Conservation (phyloP, 2,888 invertebrate species). For the Agonopterix arenella region DNA sequence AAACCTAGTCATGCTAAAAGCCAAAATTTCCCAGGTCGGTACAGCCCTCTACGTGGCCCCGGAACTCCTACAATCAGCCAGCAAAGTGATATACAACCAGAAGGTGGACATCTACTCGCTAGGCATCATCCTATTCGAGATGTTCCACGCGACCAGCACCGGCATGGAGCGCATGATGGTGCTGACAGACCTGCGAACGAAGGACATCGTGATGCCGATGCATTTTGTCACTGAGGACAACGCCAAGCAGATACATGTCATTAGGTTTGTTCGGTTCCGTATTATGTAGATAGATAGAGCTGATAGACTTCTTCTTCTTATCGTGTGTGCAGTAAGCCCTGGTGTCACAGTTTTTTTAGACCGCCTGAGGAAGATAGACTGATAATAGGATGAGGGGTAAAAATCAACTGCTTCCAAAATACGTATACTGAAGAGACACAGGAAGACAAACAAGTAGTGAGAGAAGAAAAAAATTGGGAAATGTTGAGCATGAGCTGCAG, state of each 20-base stretch:
- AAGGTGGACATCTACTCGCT: constrained; percentile 92
- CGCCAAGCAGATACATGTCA: constrained; percentile 76
- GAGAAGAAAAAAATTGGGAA: too few species aligned
- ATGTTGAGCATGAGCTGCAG: too few species aligned
- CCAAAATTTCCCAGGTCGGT: constrained; percentile 80
- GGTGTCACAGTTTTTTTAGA: too few species aligned
- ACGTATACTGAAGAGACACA: too few species aligned
- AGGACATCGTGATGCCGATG: constrained; percentile 83
- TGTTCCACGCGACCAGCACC: constrained; percentile 91
- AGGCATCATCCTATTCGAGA: constrained; percentile 96
- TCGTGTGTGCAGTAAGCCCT: too few species aligned
- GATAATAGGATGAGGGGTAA: too few species aligned
- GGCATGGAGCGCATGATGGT: constrained; percentile 93
- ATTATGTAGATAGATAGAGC: too few species aligned
- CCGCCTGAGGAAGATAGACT: too few species aligned
- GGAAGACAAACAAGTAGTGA: too few species aligned
- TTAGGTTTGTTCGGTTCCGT: constrained; percentile 78
- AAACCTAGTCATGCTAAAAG: too few species aligned
- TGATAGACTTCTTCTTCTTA: too few species aligned
- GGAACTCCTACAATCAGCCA: constrained; percentile 84
- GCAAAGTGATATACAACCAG: constrained; percentile 89
- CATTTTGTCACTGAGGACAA: constrained; percentile 78
- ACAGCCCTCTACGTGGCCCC: constrained; percentile 97
- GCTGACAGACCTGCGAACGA: constrained; percentile 82
- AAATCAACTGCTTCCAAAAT: too few species aligned